Percentiles rank a stretch among this genome's conserved stretches.
phyloP scores from a whole-genome alignment of 2,888 invertebrate species.

The Andricus curvator region DNA sequence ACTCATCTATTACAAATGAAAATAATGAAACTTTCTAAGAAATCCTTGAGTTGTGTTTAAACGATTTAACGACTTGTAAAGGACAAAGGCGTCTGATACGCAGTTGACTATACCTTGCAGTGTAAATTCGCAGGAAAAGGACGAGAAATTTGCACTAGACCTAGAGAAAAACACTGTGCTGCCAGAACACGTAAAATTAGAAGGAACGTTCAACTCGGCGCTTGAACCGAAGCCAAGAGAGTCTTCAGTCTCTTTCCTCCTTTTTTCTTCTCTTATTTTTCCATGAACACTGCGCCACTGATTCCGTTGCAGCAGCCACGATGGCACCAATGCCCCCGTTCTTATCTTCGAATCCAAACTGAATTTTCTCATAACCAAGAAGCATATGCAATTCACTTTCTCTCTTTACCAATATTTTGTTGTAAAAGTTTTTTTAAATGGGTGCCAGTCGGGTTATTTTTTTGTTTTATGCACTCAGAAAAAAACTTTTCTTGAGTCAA shows the following conservation, averaged over 20 bases:
- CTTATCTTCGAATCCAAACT: neutral
- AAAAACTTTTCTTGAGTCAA: no score
- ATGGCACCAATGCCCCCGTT: constrained; percentile 28
- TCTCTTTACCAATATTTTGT: neutral
- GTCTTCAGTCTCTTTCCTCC: constrained; percentile 39
- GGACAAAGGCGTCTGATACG: neutral
- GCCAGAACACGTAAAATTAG: constrained; percentile 65
- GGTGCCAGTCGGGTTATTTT: no score
- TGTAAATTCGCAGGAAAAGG: constrained; percentile 48
- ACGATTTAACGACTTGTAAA: constrained; percentile 1
- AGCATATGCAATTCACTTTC: neutral
- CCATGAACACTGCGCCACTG: constrained; percentile 2
- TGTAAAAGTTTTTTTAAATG: no score
- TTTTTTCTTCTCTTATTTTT: constrained; percentile 18
- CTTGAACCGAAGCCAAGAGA: constrained; percentile 66
- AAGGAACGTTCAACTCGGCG: constrained; percentile 69
- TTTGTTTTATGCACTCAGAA: no score
- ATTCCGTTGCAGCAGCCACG: constrained; percentile 20
- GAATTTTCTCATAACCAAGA: neutral
- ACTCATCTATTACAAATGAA: neutral
- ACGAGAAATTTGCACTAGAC: constrained; percentile 65
- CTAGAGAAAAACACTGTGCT: constrained; percentile 61
- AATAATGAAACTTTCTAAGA: neutral
- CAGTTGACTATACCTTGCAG: neutral
- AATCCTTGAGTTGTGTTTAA: constrained; percentile 5